A percentile compares a stretch with the other conserved stretches of the same genome.
phyloP scores from a whole-genome alignment of 2,113 vertebrate species.

The Ceratotherium simum region DNA sequence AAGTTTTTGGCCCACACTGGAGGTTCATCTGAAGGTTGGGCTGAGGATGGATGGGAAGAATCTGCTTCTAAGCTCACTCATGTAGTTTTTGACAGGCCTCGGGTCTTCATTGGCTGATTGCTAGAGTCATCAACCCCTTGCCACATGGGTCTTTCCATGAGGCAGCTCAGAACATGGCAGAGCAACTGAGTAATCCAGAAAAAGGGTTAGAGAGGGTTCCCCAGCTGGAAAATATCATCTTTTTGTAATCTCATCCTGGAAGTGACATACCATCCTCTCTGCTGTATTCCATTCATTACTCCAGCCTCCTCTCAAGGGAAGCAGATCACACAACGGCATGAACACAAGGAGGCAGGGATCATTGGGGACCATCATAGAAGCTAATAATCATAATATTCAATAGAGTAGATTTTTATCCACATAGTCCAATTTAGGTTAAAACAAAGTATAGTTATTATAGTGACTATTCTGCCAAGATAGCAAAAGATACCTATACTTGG shows the following conservation, averaged over 20 bases:
- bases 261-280: background rate
- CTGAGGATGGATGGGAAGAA: too few relatives aligned
- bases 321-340: background rate
- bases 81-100: background rate
- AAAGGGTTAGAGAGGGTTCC: background rate
- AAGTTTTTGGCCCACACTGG: background rate
- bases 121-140: background rate
- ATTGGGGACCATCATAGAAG: too few relatives aligned
- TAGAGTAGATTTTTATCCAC: background rate
- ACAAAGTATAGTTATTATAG: background rate
- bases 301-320: background rate
- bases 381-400: too few relatives aligned
- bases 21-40: background rate
- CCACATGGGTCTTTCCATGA: background rate
- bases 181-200: background rate
- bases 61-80: background rate
- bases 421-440: background rate
- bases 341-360: background rate
- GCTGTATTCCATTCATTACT: too few relatives aligned
- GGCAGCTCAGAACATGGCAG: background rate
- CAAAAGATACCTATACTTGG: background rate
- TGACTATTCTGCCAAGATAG: background rate
- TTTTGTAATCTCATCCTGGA: background rate
- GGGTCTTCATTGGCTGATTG: background rate
- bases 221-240: background rate